A percentile compares a stretch with the other conserved stretches of the same genome.
These are phyloP conservation scores for Bostrychus sinensis DNA, from an alignment of 2,113 vertebrate species.

Conservation along the genomic window DNA sequence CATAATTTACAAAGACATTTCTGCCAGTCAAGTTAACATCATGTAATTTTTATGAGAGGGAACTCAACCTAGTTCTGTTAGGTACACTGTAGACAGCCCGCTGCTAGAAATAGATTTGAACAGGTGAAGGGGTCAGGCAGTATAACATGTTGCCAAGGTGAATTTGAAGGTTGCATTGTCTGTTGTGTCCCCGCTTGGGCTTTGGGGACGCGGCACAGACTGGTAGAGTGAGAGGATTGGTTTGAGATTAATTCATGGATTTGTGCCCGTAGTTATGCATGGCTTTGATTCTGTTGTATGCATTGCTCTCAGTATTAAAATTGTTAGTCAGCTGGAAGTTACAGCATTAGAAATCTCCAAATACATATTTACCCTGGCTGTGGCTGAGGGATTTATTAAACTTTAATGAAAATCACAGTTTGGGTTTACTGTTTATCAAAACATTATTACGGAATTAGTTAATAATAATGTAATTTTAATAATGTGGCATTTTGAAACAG, in stretches of 20 bases:
- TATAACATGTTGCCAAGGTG: slow-evolving; percentile 10
- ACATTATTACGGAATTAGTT: no score
- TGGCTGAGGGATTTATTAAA: not conserved
- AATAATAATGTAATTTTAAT: no score
- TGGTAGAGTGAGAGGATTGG: slow-evolving; percentile 5
- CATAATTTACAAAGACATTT: slow-evolving; percentile 67
- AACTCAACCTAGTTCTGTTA: slow-evolving; percentile 36
- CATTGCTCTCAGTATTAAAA: slow-evolving; percentile 3
- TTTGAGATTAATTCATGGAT: slow-evolving; percentile 43
- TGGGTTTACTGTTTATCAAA: no score
- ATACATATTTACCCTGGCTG: not conserved
- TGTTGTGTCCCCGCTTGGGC: not conserved
- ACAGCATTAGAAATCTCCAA: not conserved
- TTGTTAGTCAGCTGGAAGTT: not conserved
- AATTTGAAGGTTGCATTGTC: slow-evolving; percentile 9
- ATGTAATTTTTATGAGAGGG: slow-evolving; percentile 55
- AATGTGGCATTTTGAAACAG: no score
- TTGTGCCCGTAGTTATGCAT: slow-evolving; percentile 20
- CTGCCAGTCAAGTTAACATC: slow-evolving; percentile 52
- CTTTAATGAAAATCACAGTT: not conserved
- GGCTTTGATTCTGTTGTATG: slow-evolving; percentile 19
- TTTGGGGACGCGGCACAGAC: not conserved
- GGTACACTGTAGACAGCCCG: not conserved
- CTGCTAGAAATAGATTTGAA: not conserved
- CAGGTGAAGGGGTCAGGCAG: slow-evolving; percentile 12